Evolutionary conservation across 2,888 invertebrate genomes (phyloP).

Genomic region (Diaphora mendica): DNA sequence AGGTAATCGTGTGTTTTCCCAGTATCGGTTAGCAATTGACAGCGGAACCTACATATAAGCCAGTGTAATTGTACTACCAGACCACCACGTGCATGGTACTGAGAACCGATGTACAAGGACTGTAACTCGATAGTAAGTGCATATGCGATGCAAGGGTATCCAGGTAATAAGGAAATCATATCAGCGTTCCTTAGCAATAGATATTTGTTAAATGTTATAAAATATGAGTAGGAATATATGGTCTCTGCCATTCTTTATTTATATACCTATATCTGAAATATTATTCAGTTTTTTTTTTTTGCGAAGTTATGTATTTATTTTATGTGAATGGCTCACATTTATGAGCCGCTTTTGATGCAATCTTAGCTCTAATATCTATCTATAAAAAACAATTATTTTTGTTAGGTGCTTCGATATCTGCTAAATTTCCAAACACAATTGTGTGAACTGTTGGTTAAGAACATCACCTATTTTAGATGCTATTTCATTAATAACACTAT

Average conservation of each 20-base stretch:
- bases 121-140: conserved; percentile 40
- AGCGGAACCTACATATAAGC: conserved; percentile 13
- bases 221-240: background rate
- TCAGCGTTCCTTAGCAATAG: background rate
- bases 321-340: background rate
- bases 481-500: too few species aligned
- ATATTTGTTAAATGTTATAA: background rate
- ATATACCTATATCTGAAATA: background rate
- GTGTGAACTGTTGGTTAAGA: too few species aligned
- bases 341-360: background rate
- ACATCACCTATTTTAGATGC: too few species aligned
- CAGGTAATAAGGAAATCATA: background rate
- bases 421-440: background rate
- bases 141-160: conserved; percentile 25
- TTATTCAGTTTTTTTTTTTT: background rate
- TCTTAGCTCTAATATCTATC: background rate
- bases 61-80: conserved; percentile 25
- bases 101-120: conserved; percentile 50
- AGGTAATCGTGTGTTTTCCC: conserved; percentile 30
- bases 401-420: background rate
- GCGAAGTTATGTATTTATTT: background rate
- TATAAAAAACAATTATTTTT: background rate
- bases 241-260: background rate
- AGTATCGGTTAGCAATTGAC: conserved; percentile 38
- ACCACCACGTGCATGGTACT: conserved; percentile 44